Evolutionary conservation across 2,113 vertebrate species (phyloP), one percentile per base, ranked within the genome.

Genomic region (Apteryx owenii): DNA sequence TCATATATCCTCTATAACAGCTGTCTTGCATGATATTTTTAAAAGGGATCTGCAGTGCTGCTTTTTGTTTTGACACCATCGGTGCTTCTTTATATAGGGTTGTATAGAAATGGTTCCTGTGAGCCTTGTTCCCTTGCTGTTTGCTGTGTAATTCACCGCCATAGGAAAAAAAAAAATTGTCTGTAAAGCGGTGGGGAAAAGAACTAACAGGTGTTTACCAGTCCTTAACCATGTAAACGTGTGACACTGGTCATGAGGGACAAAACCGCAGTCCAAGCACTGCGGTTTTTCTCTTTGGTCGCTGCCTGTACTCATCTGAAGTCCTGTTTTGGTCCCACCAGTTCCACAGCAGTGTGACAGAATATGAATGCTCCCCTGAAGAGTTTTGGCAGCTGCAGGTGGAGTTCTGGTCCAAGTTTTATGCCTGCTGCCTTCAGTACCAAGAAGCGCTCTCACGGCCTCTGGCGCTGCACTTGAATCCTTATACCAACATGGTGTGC

Each of bases 351-450:
- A 99, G 98, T 5, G 97, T 99, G 89, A 99, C 99, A 0, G 99
- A 99, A 84, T 99, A 99, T 2, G 99, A 99, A 98, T 99, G 99
- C 93, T 99, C 99, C 4, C 99, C 98, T 54, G 99, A 99, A 91
- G 99, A 99, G 81, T 99, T 99, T 71, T 99, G 99, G 19, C 99
- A 98, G 94, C 98, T 99, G 69, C 99, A 99, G 92, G 98, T 99
- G 94, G 99, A 99, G 93, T 99, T 99, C 97, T 99, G 99, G 99
- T 99, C 99, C 83, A 99, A 99, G 97, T 99, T 99, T 91, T 99
- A 99, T 11, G 98, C 99, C 85, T 99, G 99, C 91, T 99, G 99
- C 91, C 98, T 99, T 42, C 99, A 99, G 97, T 99, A 99, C 93
- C 99, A 99, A 92, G 99, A 99, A 95, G 98, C 98, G 0, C 98